Conservation (phyloP, 2,888 invertebrate genomes). For the Gymnosoma rotundatum region DNA sequence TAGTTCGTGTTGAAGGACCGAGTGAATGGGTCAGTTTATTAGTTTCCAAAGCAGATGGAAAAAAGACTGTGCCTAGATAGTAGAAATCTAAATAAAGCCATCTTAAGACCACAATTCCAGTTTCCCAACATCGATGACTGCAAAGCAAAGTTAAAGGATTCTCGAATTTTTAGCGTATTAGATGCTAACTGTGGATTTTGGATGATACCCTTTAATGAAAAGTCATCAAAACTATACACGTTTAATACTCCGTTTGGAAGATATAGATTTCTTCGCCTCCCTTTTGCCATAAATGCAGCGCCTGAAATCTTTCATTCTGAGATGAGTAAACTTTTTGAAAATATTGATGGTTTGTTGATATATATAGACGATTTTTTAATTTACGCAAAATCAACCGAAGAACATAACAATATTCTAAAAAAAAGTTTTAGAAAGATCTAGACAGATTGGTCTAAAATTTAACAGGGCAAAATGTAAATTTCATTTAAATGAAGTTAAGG, state of each 20-base stretch:
- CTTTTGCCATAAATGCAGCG: slow-evolving; percentile 61
- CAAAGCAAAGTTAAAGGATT: slow-evolving; percentile 53
- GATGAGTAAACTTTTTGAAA: no score
- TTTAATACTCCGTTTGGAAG: slow-evolving; percentile 71
- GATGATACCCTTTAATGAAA: slow-evolving; percentile 69
- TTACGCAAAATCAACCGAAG: slow-evolving; percentile 33
- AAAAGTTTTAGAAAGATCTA: slow-evolving; percentile 50
- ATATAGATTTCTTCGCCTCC: slow-evolving; percentile 62
- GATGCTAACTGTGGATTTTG: slow-evolving; percentile 69
- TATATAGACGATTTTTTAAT: slow-evolving; percentile 66
- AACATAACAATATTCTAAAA: slow-evolving; percentile 51
- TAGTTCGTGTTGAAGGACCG: not conserved
- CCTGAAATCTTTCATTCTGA: slow-evolving; percentile 6
- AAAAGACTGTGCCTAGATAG: slow-evolving; percentile 59
- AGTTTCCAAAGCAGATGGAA: slow-evolving; percentile 2
- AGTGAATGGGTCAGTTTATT: not conserved
- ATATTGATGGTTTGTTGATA: slow-evolving; percentile 6
- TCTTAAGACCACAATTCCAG: slow-evolving; percentile 49
- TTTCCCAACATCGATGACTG: slow-evolving; percentile 52
- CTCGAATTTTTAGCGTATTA: slow-evolving; percentile 43
- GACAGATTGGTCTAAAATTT: slow-evolving; percentile 55
- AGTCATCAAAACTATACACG: slow-evolving; percentile 71
- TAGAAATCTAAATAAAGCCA: slow-evolving; percentile 62
- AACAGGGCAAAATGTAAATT: slow-evolving; percentile 50
- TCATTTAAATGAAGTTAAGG: slow-evolving; percentile 29